A percentile compares a stretch with the other conserved stretches of the same genome.
Conservation (phyloP, 2,888 invertebrate genomes). For the Trachelus iudaicus region DNA sequence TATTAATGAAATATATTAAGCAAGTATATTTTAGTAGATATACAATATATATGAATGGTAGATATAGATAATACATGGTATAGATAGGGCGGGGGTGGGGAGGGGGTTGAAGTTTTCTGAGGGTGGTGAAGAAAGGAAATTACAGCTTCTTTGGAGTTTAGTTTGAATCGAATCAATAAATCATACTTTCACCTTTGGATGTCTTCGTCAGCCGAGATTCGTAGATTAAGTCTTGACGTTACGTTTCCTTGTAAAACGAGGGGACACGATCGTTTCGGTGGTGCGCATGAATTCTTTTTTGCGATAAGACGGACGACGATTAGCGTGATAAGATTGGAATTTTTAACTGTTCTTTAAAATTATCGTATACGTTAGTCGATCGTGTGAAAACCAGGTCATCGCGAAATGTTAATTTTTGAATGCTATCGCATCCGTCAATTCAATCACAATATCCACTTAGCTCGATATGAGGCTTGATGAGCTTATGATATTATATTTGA, state of each 20-base stretch:
- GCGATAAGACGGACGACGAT: background rate
- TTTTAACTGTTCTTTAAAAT: background rate
- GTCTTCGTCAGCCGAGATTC: background rate
- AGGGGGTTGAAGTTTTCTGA: no score
- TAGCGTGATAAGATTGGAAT: background rate
- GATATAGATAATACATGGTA: no score
- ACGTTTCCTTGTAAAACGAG: background rate
- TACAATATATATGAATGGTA: no score
- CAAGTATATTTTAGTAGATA: no score
- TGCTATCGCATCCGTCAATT: background rate
- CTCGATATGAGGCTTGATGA: no score
- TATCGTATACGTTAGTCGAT: background rate
- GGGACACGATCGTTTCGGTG: background rate
- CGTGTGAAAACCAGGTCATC: background rate
- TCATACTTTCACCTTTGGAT: background rate
- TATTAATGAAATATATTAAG: no score
- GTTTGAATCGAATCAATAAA: background rate
- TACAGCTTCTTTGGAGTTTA: no score
- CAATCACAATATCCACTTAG: background rate
- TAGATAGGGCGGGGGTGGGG: no score
- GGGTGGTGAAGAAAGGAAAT: no score
- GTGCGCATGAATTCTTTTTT: background rate
- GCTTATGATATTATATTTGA: background rate
- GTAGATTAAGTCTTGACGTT: background rate
- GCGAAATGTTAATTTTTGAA: background rate